Conservation (phyloP, 1,140 invertebrate genomes). For the Penaeus vannamei region DNA sequence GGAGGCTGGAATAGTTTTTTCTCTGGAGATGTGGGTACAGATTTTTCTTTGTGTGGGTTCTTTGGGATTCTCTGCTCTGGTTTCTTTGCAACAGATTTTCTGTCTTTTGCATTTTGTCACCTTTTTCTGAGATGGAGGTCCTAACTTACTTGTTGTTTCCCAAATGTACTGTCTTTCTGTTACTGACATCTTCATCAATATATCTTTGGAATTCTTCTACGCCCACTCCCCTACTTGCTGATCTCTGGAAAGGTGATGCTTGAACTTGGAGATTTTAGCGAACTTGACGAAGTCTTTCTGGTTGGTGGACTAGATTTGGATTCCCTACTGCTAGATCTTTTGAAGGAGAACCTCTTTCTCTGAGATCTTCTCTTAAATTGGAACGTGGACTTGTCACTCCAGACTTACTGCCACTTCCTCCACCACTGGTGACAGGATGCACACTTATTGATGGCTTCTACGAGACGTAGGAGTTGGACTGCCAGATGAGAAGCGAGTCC, state of each 20-base stretch:
- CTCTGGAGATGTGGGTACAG: slow-evolving; percentile 38
- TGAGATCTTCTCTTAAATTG: slow-evolving; percentile 14
- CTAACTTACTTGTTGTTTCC: slow-evolving; percentile 48
- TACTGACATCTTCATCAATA: slow-evolving; percentile 69
- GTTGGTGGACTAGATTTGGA: slow-evolving; percentile 47
- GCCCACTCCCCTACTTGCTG: slow-evolving; percentile 41
- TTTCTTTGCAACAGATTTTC: slow-evolving; percentile 27
- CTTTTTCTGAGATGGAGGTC: background rate
- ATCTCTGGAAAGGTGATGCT: slow-evolving; percentile 32
- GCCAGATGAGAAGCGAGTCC: slow-evolving; percentile 51
- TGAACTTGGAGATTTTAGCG: slow-evolving; percentile 34
- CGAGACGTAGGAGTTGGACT: slow-evolving; percentile 35
- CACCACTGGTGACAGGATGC: too few species aligned
- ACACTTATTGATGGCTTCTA: slow-evolving; percentile 29
- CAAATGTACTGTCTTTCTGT: too few species aligned
- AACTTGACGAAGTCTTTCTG: slow-evolving; percentile 57
- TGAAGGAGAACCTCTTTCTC: slow-evolving; percentile 37
- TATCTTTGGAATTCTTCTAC: slow-evolving; percentile 24
- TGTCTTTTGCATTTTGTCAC: slow-evolving; percentile 8
- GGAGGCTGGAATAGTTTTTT: slow-evolving; percentile 51
- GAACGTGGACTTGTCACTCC: slow-evolving; percentile 32
- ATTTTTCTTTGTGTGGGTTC: slow-evolving; percentile 42
- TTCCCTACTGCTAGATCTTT: slow-evolving; percentile 42
- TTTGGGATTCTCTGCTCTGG: slow-evolving; percentile 48
- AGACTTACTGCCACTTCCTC: slow-evolving; percentile 1